phyloP scores from a whole-genome alignment of 2,888 invertebrate genomes.

The Campopleginae sp. region DNA sequence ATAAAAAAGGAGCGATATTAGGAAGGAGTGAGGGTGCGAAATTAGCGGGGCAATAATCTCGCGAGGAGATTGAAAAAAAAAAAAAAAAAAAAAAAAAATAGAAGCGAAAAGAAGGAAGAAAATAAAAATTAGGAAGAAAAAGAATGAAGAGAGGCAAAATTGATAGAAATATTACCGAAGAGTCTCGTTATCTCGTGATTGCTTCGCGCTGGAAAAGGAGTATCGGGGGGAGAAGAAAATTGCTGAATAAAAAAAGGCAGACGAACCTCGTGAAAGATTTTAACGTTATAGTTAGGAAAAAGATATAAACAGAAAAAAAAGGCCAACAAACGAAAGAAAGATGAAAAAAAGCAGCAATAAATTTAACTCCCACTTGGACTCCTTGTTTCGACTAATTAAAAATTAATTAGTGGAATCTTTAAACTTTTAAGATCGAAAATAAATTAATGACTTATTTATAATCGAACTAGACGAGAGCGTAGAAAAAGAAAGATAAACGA shows the following conservation, averaged over 20 bases:
- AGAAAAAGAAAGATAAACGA: constrained; percentile 70
- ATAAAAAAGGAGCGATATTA: constrained; percentile 71
- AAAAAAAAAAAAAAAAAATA: constrained; percentile 32
- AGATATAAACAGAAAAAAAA: constrained; percentile 30
- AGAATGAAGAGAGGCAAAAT: constrained; percentile 56
- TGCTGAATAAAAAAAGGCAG: constrained; percentile 8
- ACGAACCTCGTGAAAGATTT: constrained; percentile 57
- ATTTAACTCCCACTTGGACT: constrained; percentile 71
- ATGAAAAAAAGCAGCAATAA: constrained; percentile 33
- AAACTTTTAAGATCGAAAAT: constrained; percentile 78
- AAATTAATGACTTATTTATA: constrained; percentile 83
- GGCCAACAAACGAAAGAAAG: constrained; percentile 9
- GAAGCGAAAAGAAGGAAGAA: constrained; percentile 38
- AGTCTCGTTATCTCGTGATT: constrained; percentile 51
- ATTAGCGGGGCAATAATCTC: constrained; percentile 58
- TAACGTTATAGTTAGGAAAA: constrained; percentile 73
- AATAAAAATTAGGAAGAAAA: constrained; percentile 24
- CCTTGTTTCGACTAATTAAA: constrained; percentile 81
- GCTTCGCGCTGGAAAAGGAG: constrained; percentile 1
- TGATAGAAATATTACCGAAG: constrained; percentile 68
- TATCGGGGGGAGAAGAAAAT: constrained; percentile 22
- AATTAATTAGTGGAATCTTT: constrained; percentile 80
- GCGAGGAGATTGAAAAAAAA: constrained; percentile 28
- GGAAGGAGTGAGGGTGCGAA: constrained; percentile 58
- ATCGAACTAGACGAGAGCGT: constrained; percentile 75